These are phyloP conservation scores for Ichneumoninae sp. DNA, from an alignment of 2,888 invertebrate genomes.

Conservation along the genomic window DNA sequence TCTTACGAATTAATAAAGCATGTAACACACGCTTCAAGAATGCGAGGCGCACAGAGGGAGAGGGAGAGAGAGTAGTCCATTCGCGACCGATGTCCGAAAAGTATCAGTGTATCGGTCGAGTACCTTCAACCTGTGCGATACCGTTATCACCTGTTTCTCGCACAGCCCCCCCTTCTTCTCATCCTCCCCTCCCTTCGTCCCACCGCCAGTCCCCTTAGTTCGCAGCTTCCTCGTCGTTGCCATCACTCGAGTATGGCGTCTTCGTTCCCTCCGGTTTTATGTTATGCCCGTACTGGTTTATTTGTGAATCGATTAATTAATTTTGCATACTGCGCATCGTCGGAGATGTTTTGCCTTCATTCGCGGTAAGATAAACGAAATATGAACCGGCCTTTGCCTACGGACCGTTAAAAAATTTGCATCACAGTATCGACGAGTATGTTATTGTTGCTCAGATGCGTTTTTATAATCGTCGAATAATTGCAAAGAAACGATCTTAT, in stretches of 20 bases:
- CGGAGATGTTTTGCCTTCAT: too few species aligned
- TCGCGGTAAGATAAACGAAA: too few species aligned
- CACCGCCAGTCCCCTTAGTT: slow-evolving; percentile 18
- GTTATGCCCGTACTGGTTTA: slow-evolving; percentile 27
- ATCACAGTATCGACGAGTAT: background rate
- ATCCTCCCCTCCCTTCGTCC: slow-evolving; percentile 1
- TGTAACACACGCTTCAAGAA: slow-evolving; percentile 11
- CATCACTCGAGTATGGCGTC: slow-evolving; percentile 24
- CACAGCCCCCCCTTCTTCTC: slow-evolving; percentile 54
- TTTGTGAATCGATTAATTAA: slow-evolving; percentile 50
- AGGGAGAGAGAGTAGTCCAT: background rate
- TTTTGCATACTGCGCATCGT: slow-evolving; percentile 21
- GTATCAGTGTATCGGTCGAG: slow-evolving; percentile 45
- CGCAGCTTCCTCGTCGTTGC: slow-evolving; percentile 69
- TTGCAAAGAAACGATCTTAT: slow-evolving; percentile 1
- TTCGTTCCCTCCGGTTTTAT: slow-evolving; percentile 15
- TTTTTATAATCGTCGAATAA: background rate
- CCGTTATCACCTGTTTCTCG: slow-evolving; percentile 79
- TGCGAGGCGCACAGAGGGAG: background rate
- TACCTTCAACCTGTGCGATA: slow-evolving; percentile 67
- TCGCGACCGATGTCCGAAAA: slow-evolving; percentile 44
- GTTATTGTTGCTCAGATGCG: background rate
- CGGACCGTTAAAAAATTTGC: background rate
- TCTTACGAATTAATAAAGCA: background rate
- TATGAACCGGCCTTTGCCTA: background rate